Evolutionary conservation across 2,797 vertebrate species (phyloP).

Genomic region (Dicrostonyx torquatus): DNA sequence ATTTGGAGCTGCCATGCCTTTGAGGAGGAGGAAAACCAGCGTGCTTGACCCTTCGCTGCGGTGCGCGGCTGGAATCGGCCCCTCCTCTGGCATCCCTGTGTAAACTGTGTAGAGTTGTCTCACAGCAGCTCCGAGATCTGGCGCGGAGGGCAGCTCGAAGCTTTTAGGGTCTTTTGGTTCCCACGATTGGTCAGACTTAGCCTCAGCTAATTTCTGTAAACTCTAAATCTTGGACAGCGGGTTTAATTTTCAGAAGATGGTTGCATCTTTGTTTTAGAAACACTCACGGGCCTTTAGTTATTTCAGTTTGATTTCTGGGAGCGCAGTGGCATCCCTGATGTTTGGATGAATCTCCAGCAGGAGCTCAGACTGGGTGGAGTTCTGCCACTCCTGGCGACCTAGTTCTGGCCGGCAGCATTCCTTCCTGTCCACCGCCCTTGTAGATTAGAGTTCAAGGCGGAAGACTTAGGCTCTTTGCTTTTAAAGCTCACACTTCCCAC

Average conservation of each 20-base stretch:
- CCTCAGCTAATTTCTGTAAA: not conserved
- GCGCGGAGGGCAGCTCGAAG: not conserved
- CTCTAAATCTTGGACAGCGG: not conserved
- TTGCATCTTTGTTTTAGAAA: constrained; percentile 29
- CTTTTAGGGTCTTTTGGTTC: constrained; percentile 9
- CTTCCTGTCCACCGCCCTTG: not conserved
- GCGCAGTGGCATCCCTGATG: not conserved
- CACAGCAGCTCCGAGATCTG: not conserved
- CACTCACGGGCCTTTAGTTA: not conserved
- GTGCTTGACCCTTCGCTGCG: not conserved
- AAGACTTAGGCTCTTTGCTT: not conserved
- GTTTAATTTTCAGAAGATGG: constrained; percentile 19
- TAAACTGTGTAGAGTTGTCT: not conserved
- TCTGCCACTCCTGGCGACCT: not conserved
- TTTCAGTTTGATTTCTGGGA: not conserved
- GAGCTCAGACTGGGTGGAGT: not conserved
- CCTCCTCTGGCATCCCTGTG: not conserved
- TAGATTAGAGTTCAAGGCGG: not conserved
- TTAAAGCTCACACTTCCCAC: not conserved
- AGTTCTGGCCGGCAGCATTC: too few relatives aligned
- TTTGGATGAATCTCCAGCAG: not conserved
- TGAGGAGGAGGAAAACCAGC: not conserved
- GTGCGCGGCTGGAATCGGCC: not conserved
- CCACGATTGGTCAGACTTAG: not conserved
- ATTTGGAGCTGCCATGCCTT: not conserved